phyloP scores from a whole-genome alignment of 2,113 vertebrate genomes.

The pig (Sus scrofa) region T2T-Sscrofa CM000816.6:107641501-107642000 shows the following conservation, averaged over 20 bases:
- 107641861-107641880: slow-evolving; percentile 98
- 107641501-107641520: background rate
- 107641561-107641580: background rate
- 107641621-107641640: background rate
- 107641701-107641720: background rate
- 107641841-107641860: slow-evolving; percentile 98
- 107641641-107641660: background rate
- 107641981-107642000: slow-evolving; percentile 32
- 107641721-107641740: background rate
- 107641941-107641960: slow-evolving; percentile 55
- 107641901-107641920: slow-evolving; percentile 97
- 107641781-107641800: slow-evolving; percentile 94
- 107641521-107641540: slow-evolving; percentile 20
- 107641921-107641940: background rate
- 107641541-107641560: background rate
- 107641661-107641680: background rate
- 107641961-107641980: slow-evolving; percentile 28
- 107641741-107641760: slow-evolving; percentile 90
- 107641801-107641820: slow-evolving; percentile 97
- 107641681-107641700: background rate
- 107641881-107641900: slow-evolving; percentile 98
- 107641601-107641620: background rate
- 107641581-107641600: background rate
- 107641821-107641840: slow-evolving; percentile 97
- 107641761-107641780: slow-evolving; percentile 95